A percentile compares a stretch with the other conserved stretches of the same genome.
Evolutionary conservation across 30 jellyfish, hydroid and myxozoan species (phyloP).

Genomic region (Aurelia sp.): DNA sequence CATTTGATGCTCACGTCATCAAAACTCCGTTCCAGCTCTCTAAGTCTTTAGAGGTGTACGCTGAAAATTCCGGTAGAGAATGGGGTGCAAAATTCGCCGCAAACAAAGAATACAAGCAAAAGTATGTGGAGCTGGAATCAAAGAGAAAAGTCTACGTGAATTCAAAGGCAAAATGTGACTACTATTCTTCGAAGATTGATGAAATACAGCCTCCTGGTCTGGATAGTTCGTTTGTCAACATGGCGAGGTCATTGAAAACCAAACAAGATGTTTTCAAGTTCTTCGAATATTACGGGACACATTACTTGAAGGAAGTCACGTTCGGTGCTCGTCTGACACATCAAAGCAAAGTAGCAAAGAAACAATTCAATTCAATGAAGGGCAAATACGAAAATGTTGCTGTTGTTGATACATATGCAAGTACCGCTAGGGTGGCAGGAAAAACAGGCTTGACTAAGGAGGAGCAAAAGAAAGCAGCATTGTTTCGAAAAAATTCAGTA

Average conservation of each 20-base stretch:
- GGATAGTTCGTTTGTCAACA: slow-evolving; percentile 25
- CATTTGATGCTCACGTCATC: slow-evolving; percentile 50
- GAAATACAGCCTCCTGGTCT: slow-evolving; percentile 60
- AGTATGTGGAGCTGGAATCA: slow-evolving; percentile 50
- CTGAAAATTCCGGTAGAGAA: slow-evolving; percentile 66
- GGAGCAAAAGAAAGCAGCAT: slow-evolving; percentile 37
- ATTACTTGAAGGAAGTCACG: slow-evolving; percentile 42
- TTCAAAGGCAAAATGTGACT: slow-evolving; percentile 69
- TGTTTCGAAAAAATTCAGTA: slow-evolving; percentile 37
- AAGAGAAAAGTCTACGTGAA: slow-evolving; percentile 45
- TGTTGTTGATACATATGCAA: slow-evolving; percentile 53
- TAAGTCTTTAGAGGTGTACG: slow-evolving; percentile 35
- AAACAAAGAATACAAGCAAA: slow-evolving; percentile 46
- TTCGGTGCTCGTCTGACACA: slow-evolving; percentile 72
- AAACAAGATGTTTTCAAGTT: slow-evolving; percentile 43
- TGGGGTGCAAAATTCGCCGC: slow-evolving; percentile 76
- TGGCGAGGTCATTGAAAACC: slow-evolving; percentile 16
- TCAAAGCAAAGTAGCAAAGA: slow-evolving; percentile 56
- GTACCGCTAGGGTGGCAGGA: slow-evolving; percentile 45
- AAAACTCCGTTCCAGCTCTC: slow-evolving; percentile 51
- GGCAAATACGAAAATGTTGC: slow-evolving; percentile 13
- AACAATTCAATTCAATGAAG: slow-evolving; percentile 4
- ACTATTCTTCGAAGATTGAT: slow-evolving; percentile 62
- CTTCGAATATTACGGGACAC: slow-evolving; percentile 71
- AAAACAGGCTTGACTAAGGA: slow-evolving; percentile 17